Conservation (phyloP, 2,888 invertebrate species). For the Andrena dorsata region DNA sequence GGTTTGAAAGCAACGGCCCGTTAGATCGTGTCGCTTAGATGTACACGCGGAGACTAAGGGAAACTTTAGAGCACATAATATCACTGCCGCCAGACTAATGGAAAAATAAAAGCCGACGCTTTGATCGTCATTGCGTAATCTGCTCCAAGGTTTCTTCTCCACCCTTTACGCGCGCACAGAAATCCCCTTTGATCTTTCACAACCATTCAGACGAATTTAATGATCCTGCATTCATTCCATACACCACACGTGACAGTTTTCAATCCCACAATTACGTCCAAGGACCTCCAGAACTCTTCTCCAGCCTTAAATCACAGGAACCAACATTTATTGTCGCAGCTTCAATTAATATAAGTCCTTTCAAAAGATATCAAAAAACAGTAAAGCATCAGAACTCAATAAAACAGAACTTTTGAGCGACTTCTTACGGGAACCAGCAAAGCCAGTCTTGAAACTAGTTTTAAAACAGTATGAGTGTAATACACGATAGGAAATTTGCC, state of each 20-base stretch:
- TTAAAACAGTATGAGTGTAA: background rate
- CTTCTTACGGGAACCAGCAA: too few species aligned
- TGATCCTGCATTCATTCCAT: background rate
- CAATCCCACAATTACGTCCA: too few species aligned
- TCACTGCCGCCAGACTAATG: slow-evolving; percentile 28
- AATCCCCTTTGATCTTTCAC: background rate
- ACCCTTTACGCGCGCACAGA: background rate
- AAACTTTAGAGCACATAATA: slow-evolving; percentile 37
- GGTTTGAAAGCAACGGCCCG: slow-evolving; percentile 17
- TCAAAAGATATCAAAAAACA: too few species aligned
- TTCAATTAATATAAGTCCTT: too few species aligned
- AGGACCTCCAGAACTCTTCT: too few species aligned
- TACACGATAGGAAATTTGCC: background rate
- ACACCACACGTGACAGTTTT: too few species aligned
- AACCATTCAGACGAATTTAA: background rate
- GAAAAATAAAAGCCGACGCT: slow-evolving; percentile 38
- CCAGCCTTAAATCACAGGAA: too few species aligned
- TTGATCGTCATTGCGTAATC: slow-evolving; percentile 32
- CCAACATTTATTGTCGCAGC: too few species aligned
- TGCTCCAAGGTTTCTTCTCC: background rate
- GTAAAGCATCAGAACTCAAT: too few species aligned
- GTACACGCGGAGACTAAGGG: slow-evolving; percentile 23
- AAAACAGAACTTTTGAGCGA: too few species aligned
- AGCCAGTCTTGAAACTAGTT: too few species aligned
- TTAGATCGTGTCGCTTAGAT: slow-evolving; percentile 36